These are phyloP conservation scores for Cirrhinus molitorella DNA, from an alignment of 2,797 vertebrate genomes.

Conservation along the genomic window DNA sequence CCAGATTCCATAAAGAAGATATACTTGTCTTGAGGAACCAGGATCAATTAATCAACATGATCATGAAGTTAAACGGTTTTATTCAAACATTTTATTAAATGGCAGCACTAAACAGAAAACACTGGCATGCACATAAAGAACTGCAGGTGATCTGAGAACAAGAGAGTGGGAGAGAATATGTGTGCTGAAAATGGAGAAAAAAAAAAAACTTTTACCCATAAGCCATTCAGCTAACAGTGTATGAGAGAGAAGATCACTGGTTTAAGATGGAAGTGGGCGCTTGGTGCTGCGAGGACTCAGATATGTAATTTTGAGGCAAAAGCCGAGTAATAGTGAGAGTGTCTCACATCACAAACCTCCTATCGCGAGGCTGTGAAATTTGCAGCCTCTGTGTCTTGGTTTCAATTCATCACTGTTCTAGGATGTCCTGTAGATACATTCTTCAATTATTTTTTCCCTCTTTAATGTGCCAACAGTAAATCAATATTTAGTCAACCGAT, in stretches of 20 bases:
- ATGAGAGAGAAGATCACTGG: constrained; percentile 38
- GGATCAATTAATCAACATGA: background rate
- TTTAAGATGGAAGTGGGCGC: constrained; percentile 31
- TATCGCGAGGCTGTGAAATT: constrained; percentile 63
- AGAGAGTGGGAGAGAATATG: background rate
- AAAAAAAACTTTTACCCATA: constrained; percentile 53
- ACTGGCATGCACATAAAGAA: background rate
- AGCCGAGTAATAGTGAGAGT: constrained; percentile 47
- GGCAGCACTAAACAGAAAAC: background rate
- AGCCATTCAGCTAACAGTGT: constrained; percentile 30
- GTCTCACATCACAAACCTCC: constrained; percentile 67
- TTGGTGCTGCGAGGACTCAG: constrained; percentile 27
- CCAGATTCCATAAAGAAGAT: background rate
- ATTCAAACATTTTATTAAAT: background rate
- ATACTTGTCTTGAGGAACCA: background rate
- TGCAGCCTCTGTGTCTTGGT: constrained; percentile 58
- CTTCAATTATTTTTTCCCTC: constrained; percentile 81
- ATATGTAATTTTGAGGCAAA: constrained; percentile 58
- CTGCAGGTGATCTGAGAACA: constrained; percentile 17
- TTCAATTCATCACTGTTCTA: constrained; percentile 77
- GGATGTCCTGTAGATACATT: constrained; percentile 86
- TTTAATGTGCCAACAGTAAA: constrained; percentile 82
- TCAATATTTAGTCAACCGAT: constrained; percentile 82
- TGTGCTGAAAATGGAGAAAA: background rate
- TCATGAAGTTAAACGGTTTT: background rate